A percentile compares a stretch with the other conserved stretches of the same genome.
Conservation (phyloP, 2,113 vertebrate genomes). For the Sminthopsis crassicaudata region DNA sequence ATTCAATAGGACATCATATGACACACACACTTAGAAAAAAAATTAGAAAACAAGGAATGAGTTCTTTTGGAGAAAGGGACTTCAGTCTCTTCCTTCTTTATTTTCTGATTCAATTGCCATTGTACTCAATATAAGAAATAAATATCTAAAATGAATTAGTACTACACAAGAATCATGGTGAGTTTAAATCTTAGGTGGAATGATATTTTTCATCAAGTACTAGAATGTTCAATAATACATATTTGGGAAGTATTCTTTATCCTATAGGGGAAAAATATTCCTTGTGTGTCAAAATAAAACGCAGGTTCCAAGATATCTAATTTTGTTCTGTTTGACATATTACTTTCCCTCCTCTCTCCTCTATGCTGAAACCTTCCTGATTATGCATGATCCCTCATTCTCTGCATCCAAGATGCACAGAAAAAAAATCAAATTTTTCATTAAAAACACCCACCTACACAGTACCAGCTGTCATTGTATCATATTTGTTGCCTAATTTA, state of each 20-base stretch:
- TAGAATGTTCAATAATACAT: constrained; percentile 10
- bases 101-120: constrained; percentile 50
- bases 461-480: constrained; percentile 72
- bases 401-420: constrained; percentile 70
- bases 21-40: constrained; percentile 67
- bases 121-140: constrained; percentile 30
- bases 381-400: constrained; percentile 68
- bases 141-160: constrained; percentile 59
- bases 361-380: constrained; percentile 58
- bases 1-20: constrained; percentile 73
- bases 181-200: constrained; percentile 18
- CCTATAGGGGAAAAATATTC: neutral
- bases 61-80: constrained; percentile 39
- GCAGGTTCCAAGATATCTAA: constrained; percentile 61
- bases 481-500: constrained; percentile 77
- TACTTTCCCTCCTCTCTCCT: constrained; percentile 53
- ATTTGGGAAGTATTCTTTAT: constrained; percentile 40
- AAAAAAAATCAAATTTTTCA: constrained; percentile 71
- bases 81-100: constrained; percentile 13
- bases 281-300: constrained; percentile 56
- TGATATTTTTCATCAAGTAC: constrained; percentile 38
- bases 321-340: constrained; percentile 60
- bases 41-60: constrained; percentile 62
- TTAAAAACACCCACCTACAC: constrained; percentile 76
- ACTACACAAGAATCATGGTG: constrained; percentile 36